Percentiles rank a stretch among this genome's conserved stretches.
These are phyloP conservation scores for Halichoerus grypus DNA, from an alignment of 2,113 vertebrate species.

Conservation along the genomic window DNA sequence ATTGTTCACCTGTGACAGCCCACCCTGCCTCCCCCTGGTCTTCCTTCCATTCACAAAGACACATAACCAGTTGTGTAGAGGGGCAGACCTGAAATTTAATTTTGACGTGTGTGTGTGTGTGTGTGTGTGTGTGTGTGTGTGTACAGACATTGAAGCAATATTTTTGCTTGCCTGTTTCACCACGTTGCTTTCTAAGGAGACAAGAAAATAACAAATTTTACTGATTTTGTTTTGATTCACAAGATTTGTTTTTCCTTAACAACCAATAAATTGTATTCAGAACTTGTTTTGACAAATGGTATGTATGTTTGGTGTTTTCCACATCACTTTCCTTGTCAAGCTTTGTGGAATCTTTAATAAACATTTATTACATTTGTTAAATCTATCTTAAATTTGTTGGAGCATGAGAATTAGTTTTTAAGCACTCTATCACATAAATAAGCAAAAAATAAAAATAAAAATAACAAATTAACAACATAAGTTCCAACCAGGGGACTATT, in stretches of 20 bases:
- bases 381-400: not conserved
- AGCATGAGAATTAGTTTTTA: not conserved
- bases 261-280: not conserved
- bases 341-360: not conserved
- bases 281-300: not conserved
- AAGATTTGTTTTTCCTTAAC: not conserved
- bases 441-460: not conserved
- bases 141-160: rapidly evolving
- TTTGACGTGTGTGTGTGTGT: not conserved
- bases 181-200: not conserved
- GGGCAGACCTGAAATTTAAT: slow-evolving; percentile 3
- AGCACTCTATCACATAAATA: not conserved
- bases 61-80: not conserved
- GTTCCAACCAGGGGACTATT: not conserved
- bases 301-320: not conserved
- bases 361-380: not conserved
- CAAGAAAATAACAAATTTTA: not conserved
- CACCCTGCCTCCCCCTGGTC: not conserved
- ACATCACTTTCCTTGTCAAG: not conserved
- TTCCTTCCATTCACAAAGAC: not conserved
- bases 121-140: not conserved
- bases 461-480: not conserved
- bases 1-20: not conserved
- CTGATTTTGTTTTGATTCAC: not conserved
- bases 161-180: not conserved